Evolutionary conservation across 2,113 vertebrate genomes (phyloP), one percentile per base, ranked within the genome.

Genomic region (Prionailurus bengalensis): DNA sequence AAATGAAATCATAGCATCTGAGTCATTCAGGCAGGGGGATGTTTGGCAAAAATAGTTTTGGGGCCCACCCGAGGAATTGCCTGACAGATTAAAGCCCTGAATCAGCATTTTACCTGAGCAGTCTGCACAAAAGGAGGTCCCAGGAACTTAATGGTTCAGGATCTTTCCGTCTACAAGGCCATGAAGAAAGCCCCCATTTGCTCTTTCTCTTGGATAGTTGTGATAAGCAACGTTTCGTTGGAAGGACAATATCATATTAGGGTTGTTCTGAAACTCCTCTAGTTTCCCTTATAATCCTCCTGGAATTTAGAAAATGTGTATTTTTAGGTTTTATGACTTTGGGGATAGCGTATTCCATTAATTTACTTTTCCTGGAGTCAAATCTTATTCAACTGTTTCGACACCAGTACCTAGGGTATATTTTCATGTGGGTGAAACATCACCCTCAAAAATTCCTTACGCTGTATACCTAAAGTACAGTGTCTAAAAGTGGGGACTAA

Each of bases 281-380:
- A 17, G 0, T 39, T 97, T 88, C 66, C 10, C 5, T 58, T 45
- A 68, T 68, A 39, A 27, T 71, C 76, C 8, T 82, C 17, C 7
- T 89, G 15, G 21, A 80, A 79, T 23, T 74, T 85, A n/a, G 7
- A 66, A 90, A 79, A 79, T 39, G 78, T 63, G 2, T 83, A 48
- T 33, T 97, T 95, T 92, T 63, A 87, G 27, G 16, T 79, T 68
- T 48, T 92, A 23, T 25, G 85, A 63, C 79, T 70, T 93, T 23
- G 63, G 33, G 39, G n/a, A 63, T 23, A 36, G 12, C 93, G 36
- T 97, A 68, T 95, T 93, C n/a, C 65, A 82, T 91, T 87, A 45
- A 42, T 93, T 84, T 80, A 80, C 23, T 95, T 94, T 86, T 45
- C 21, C 39, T 92, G 31, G 39, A 82, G 23, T 53, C 48, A 71